phyloP scores from a whole-genome alignment of 1,140 invertebrate species.

The Pollicipes pollicipes region DNA sequence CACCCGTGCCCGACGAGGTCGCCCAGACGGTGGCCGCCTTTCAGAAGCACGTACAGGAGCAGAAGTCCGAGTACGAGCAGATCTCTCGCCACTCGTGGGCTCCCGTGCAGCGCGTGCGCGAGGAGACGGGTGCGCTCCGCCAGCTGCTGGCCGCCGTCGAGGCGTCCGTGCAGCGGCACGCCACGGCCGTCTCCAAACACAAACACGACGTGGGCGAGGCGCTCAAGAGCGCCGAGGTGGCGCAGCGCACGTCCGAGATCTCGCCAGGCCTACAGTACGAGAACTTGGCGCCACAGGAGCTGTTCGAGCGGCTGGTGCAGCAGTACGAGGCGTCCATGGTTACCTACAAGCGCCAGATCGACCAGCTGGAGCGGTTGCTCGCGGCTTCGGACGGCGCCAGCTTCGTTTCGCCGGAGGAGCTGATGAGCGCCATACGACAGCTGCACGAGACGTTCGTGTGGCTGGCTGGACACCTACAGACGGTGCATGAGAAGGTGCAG shows the following conservation, averaged over 20 bases:
- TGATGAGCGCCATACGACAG: background rate
- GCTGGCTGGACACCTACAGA: background rate
- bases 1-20: background rate
- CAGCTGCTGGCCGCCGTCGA: background rate
- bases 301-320: background rate
- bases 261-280: background rate
- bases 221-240: background rate
- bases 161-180: background rate
- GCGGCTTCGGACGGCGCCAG: background rate
- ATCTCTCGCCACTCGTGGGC: constrained; percentile 1
- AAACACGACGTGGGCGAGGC: background rate
- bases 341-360: constrained; percentile 1
- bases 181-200: background rate
- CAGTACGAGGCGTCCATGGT: background rate
- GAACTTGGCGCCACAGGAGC: background rate
- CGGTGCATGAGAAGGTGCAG: constrained; percentile 1
- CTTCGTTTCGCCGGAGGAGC: background rate
- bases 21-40: background rate
- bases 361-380: background rate
- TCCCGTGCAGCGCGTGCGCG: background rate
- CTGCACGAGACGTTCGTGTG: constrained; percentile 3
- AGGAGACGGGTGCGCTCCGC: background rate
- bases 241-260: background rate
- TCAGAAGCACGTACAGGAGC: background rate
- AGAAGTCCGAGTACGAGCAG: background rate